Percentiles rank a stretch among this genome's conserved stretches.
Evolutionary conservation across 2,797 vertebrate genomes (phyloP).

Genomic region (Coranthus polyacanthus): DNA sequence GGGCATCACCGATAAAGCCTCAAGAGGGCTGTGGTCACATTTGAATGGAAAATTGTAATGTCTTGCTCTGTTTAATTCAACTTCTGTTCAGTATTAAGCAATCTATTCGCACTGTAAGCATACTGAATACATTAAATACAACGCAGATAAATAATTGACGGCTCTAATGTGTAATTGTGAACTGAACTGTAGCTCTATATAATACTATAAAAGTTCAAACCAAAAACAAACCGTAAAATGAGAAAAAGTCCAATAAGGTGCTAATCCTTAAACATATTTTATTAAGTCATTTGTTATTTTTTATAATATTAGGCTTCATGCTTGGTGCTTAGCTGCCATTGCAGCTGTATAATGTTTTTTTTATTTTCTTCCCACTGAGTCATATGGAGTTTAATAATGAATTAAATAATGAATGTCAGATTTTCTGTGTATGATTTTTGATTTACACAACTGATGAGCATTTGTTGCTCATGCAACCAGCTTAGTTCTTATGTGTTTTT

Average conservation of each 20-base stretch:
- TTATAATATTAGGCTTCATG: not conserved
- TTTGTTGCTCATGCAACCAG: too few relatives aligned
- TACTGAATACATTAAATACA: not conserved
- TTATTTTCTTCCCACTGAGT: too few relatives aligned
- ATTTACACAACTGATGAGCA: too few relatives aligned
- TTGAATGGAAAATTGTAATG: constrained; percentile 26
- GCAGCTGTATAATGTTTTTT: not conserved
- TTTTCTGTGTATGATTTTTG: not conserved
- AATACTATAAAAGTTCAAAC: not conserved
- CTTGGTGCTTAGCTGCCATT: not conserved
- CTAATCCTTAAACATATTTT: constrained; percentile 5
- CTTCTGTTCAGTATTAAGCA: constrained; percentile 10
- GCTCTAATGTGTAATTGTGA: not conserved
- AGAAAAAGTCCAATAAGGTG: constrained; percentile 13
- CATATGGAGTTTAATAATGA: too few relatives aligned
- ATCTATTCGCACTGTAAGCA: not conserved
- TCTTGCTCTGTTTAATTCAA: not conserved
- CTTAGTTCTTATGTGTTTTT: too few relatives aligned
- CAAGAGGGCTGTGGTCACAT: constrained; percentile 6
- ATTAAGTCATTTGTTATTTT: constrained; percentile 9
- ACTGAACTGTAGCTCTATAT: not conserved
- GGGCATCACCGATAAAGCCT: constrained; percentile 18
- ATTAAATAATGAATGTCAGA: too few relatives aligned
- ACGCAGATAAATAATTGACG: constrained; percentile 1
- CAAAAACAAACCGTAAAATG: not conserved